Evolutionary conservation across 2,797 vertebrate genomes (phyloP).

Genomic region (Chelon labrosus): DNA sequence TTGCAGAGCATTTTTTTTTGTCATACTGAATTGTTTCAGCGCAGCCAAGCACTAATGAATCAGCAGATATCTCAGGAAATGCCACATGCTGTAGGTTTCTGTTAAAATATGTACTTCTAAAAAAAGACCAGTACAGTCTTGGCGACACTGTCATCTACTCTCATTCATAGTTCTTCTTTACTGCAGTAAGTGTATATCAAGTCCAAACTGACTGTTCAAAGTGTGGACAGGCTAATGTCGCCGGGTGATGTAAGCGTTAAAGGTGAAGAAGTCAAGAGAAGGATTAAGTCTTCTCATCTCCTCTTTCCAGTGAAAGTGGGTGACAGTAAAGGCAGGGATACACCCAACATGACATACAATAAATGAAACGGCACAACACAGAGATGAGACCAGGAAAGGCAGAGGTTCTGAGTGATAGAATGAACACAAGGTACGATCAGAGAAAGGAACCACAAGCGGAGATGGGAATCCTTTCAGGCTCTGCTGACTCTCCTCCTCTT

Average conservation of each 20-base stretch:
- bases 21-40: not conserved
- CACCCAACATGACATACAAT: not conserved
- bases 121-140: not conserved
- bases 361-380: constrained; percentile 2
- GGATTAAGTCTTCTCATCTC: constrained; percentile 1
- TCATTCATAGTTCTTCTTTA: not conserved
- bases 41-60: not conserved
- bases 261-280: not conserved
- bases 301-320: constrained; percentile 8
- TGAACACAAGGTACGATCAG: constrained; percentile 3
- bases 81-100: not conserved
- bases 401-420: constrained; percentile 12
- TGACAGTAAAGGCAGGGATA: not conserved
- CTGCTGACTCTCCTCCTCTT: constrained; percentile 58
- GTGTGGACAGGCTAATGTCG: not conserved
- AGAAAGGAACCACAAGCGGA: constrained; percentile 18
- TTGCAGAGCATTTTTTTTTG: not conserved
- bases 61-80: not conserved
- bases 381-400: not conserved
- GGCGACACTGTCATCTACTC: not conserved
- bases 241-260: not conserved
- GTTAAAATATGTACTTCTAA: not conserved
- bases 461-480: constrained; percentile 19
- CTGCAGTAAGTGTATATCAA: not conserved
- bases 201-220: constrained; percentile 2